Conservation (phyloP, 1,140 invertebrate genomes). For the Aphaenogaster rudis region DNA sequence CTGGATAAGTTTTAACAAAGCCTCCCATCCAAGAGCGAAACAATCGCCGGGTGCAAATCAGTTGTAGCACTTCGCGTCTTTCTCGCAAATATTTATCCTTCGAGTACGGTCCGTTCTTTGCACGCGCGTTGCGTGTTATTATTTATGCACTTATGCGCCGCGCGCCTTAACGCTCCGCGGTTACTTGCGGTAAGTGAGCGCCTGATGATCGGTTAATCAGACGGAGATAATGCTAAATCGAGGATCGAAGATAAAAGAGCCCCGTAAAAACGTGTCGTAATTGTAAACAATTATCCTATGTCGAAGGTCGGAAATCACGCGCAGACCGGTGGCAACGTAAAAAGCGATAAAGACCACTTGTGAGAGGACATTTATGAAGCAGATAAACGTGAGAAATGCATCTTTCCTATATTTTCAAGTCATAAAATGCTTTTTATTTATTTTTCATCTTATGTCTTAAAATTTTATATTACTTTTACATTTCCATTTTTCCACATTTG, state of each 20-base stretch:
- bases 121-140: constrained; percentile 9
- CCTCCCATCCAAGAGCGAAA: constrained; percentile 5
- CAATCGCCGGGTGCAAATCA: constrained; percentile 27
- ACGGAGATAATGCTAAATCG: background rate
- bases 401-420: background rate
- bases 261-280: background rate
- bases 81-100: constrained; percentile 54
- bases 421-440: background rate
- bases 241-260: background rate
- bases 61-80: constrained; percentile 15
- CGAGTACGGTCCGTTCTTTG: background rate
- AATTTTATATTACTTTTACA: background rate
- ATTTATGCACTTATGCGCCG: constrained; percentile 12
- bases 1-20: constrained; percentile 15
- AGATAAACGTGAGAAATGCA: background rate
- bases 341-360: background rate
- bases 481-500: background rate
- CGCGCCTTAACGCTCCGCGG: background rate
- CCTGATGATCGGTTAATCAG: background rate
- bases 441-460: background rate
- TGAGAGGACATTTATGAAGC: background rate
- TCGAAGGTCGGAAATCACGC: background rate
- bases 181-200: background rate
- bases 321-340: background rate
- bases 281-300: background rate